Evolutionary conservation across 2,113 vertebrate genomes (phyloP), one percentile per base, ranked within the genome.

Genomic region (Ceyx margarethae): DNA sequence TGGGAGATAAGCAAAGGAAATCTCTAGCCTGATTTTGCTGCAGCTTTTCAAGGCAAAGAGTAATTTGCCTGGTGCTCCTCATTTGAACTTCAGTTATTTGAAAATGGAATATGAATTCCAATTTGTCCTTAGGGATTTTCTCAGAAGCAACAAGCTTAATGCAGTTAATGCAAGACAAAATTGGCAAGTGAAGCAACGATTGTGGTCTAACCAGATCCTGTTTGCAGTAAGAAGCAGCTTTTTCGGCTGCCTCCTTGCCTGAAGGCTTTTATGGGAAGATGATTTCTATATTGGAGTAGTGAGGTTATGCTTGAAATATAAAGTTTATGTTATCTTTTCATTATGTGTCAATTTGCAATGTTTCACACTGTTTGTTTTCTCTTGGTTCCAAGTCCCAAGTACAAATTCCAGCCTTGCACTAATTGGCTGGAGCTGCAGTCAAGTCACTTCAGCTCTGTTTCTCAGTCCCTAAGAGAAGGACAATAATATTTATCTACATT

Each of bases 321-420:
- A 93, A 73, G 66, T 75, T 91, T 85, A 46, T 80, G 31, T 89
- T 87, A 73, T 89, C 69, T 84, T 75, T 91, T 90, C 77, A 57
- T 81, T 83, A 80, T 33, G 46, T 16, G 88, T 67, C 40, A 3
- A 6, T 94, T 92, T 87, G 51, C 64, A 67, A 0, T 74, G 56
- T 81, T 89, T 81, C 73, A 73, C 85, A 46, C 17, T 82, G 54
- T 80, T 87, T 93, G 28, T 65, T 88, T 85, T 81, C 61, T 72
- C 62, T 66, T 33, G 9, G 42, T 93, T 92, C 64, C 74, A 93
- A 95, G 81, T 46, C 81, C 33, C 43, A 87, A 91, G 51, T 85
- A 76, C 64, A 89, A 64, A 81, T 76, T 79, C 74, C 90, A 54
- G 56, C 62, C 25, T 46, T 73, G 65, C 37, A 43, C 69, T 93